A percentile compares a stretch with the other conserved stretches of the same genome.
These are phyloP conservation scores for Bagarius yarrelli DNA, from an alignment of 2,113 vertebrate species.

Conservation along the genomic window DNA sequence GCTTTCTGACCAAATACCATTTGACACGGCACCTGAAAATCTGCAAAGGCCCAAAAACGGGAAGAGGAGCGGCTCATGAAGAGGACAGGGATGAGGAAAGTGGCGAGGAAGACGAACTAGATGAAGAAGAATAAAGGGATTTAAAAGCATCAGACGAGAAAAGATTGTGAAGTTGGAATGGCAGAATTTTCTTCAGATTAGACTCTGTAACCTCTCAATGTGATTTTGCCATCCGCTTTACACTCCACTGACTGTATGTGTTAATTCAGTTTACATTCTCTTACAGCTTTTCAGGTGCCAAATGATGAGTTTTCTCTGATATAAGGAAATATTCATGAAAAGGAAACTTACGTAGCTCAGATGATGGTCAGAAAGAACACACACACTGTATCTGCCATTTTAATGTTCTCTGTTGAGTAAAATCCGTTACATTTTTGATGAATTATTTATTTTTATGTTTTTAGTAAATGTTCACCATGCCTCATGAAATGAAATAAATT, in stretches of 20 bases:
- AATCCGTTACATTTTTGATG: neutral
- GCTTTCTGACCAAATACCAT: constrained; percentile 96
- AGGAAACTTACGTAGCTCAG: neutral
- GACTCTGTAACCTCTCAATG: constrained; percentile 63
- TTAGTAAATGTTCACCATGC: neutral
- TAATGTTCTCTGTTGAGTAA: neutral
- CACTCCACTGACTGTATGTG: neutral
- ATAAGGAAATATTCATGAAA: neutral
- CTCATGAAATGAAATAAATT: neutral
- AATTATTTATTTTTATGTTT: constrained; percentile 11
- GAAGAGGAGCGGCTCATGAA: constrained; percentile 66
- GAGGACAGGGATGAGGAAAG: constrained; percentile 79
- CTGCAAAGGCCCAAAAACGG: constrained; percentile 86
- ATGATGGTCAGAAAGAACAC: neutral
- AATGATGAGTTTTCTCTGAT: neutral
- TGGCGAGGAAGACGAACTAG: constrained; percentile 77
- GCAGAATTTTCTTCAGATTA: constrained; percentile 67
- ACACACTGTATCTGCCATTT: neutral
- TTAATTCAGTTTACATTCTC: neutral
- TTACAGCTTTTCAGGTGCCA: neutral
- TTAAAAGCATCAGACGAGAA: constrained; percentile 55
- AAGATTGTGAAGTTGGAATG: constrained; percentile 66
- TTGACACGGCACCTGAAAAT: constrained; percentile 97
- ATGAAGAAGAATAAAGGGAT: constrained; percentile 69
- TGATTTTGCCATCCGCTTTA: constrained; percentile 25